phyloP scores from a whole-genome alignment of 2,888 invertebrate genomes.

The Leptodirus hochenwartii region DNA sequence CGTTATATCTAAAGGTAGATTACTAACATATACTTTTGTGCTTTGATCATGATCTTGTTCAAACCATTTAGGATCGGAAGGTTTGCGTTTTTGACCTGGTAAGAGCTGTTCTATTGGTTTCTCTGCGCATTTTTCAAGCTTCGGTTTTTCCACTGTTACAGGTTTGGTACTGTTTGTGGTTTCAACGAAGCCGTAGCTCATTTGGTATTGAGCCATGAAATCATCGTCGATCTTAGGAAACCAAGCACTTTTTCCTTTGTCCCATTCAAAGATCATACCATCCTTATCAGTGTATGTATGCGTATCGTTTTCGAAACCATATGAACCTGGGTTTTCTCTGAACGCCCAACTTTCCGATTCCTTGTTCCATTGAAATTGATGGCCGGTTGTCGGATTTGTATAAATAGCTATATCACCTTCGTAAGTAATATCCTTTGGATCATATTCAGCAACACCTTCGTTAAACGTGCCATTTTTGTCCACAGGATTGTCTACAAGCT shows the following conservation, averaged over 20 bases:
- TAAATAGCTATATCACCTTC: constrained; percentile 53
- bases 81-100: constrained; percentile 29
- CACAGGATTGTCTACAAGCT: too few species aligned
- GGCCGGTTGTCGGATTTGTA: constrained; percentile 50
- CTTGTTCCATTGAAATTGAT: constrained; percentile 45
- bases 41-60: constrained; percentile 74
- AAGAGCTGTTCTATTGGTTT: constrained; percentile 17
- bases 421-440: constrained; percentile 42
- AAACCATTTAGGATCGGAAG: constrained; percentile 60
- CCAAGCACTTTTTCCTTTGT: constrained; percentile 80
- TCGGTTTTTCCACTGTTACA: too few species aligned
- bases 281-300: constrained; percentile 71
- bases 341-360: constrained; percentile 41
- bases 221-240: constrained; percentile 94
- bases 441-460: too few species aligned
- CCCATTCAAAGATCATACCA: constrained; percentile 85
- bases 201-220: constrained; percentile 89
- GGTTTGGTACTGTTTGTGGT: constrained; percentile 33
- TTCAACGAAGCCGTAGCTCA: constrained; percentile 78
- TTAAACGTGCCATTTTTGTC: too few species aligned
- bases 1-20: constrained; percentile 74
- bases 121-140: constrained; percentile 16
- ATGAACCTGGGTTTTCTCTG: constrained; percentile 23
- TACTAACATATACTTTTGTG: constrained; percentile 91
- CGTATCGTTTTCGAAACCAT: constrained; percentile 58